Conservation (phyloP, 2,113 vertebrate species). For the Chaetorhynchus papuensis region DNA sequence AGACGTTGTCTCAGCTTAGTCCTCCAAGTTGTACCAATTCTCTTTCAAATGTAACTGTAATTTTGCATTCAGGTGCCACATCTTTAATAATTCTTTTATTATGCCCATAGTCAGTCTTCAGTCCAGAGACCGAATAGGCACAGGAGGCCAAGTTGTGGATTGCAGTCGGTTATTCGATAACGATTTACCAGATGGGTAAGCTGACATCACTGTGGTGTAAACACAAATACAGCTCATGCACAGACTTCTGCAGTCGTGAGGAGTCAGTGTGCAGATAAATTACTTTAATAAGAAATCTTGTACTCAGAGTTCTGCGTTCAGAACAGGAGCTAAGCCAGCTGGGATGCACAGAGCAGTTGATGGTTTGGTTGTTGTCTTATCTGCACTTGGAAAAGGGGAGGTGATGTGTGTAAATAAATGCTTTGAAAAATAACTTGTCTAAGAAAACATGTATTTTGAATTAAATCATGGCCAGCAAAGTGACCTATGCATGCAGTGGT, state of each 20-base stretch:
- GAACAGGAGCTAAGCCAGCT: not conserved
- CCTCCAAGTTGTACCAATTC: not conserved
- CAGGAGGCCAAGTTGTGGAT: slow-evolving; percentile 92
- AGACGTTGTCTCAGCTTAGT: not conserved
- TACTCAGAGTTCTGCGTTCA: not conserved
- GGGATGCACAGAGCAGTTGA: not conserved
- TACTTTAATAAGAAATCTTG: not conserved
- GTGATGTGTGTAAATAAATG: not conserved
- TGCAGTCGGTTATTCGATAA: slow-evolving; percentile 96
- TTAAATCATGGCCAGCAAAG: not conserved
- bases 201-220: not conserved
- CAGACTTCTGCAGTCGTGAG: not conserved
- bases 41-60: not conserved
- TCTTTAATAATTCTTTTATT: slow-evolving; percentile 56
- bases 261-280: not conserved
- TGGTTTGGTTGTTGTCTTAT: not conserved
- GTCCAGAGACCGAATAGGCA: slow-evolving; percentile 92
- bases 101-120: slow-evolving; percentile 89
- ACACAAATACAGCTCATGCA: not conserved
- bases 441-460: not conserved
- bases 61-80: not conserved
- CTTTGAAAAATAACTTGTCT: not conserved
- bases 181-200: slow-evolving; percentile 94
- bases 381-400: not conserved
- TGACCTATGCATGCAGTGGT: not conserved